Evolutionary conservation across 2,888 invertebrate species (phyloP), one percentile per base, ranked within the genome.

Genomic region (Brachynemurus nebulosus): DNA sequence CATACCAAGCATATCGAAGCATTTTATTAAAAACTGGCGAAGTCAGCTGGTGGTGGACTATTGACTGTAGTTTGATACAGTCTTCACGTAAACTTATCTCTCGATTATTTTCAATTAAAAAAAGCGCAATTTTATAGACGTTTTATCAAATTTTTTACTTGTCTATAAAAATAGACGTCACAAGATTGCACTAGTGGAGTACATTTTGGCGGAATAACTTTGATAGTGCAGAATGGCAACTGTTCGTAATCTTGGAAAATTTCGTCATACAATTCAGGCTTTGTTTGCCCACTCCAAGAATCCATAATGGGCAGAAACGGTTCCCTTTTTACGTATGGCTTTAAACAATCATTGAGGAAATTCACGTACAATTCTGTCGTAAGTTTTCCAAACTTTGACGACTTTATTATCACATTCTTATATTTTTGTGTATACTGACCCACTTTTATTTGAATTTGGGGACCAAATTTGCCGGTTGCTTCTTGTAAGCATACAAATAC

Each of bases 241-340:
- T 23, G 20, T 7, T 47, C 18, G 6, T 48, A 42, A 27, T 53
- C 45, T 12, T 33, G 17, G 38, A 51, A 52, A 45, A 51, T 42
- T 21, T 51, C 41, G 20, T 51, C 39, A 16, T 50, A n/a, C n/a
- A n/a, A n/a, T n/a, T n/a, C n/a, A n/a, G n/a, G n/a, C n/a, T n/a
- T n/a, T n/a, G n/a, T n/a, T 50, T 50, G 46, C 3, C 51, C 50
- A 23, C 47, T 48, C 50, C 49, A 53, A 19, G 51, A 53, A 23
- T 52, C 51, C 1, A 51, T 37, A 8, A 52, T 17, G 17, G 51
- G 34, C 3, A 53, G 42, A 43, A 51, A 51, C 5, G 45, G 38
- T 14, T 52, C 41, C 11, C 45, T 18, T 41, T 21, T 7, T 3
- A 52, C 49, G 38, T 50, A 51, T 0, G 48, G 48, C 20, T 47